These are phyloP conservation scores for Lucifuga dentata DNA, from an alignment of 2,113 vertebrate genomes.

Conservation along the genomic window DNA sequence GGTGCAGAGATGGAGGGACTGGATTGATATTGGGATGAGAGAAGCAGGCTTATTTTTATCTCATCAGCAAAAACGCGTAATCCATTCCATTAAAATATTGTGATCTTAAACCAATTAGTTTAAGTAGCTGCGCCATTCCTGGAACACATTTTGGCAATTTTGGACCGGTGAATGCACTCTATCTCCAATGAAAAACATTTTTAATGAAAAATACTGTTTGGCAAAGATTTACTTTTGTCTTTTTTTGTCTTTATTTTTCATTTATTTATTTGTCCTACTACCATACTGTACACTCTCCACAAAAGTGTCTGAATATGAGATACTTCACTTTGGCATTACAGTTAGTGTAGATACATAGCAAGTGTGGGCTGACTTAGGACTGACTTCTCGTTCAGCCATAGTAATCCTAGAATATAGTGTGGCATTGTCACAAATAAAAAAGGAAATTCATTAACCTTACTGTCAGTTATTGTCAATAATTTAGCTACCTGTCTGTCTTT, in stretches of 20 bases:
- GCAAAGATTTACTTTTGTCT: too few species aligned
- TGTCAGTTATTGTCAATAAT: too few species aligned
- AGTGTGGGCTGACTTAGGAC: neutral
- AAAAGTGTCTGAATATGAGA: neutral
- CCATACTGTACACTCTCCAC: neutral
- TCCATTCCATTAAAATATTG: conserved; percentile 47
- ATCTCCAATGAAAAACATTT: conserved; percentile 33
- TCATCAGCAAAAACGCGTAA: conserved; percentile 54
- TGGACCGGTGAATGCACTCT: conserved; percentile 30
- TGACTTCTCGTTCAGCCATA: neutral
- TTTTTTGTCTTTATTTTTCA: too few species aligned
- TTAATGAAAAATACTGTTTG: conserved; percentile 25
- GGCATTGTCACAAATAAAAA: too few species aligned
- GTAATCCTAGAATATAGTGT: neutral
- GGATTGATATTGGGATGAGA: conserved; percentile 19
- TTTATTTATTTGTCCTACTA: conserved; percentile 36
- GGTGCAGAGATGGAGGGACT: conserved; percentile 31
- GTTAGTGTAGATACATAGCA: neutral
- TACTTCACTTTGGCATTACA: neutral
- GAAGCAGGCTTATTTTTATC: conserved; percentile 48
- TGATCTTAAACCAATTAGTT: conserved; percentile 43
- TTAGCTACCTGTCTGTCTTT: neutral
- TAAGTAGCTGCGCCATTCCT: conserved; percentile 40
- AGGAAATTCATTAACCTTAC: too few species aligned
- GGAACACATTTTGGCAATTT: conserved; percentile 45